Base-by-base conservation (phyloP, 2,888 invertebrate species). In the Scelioninae gen. 1 region DNA sequence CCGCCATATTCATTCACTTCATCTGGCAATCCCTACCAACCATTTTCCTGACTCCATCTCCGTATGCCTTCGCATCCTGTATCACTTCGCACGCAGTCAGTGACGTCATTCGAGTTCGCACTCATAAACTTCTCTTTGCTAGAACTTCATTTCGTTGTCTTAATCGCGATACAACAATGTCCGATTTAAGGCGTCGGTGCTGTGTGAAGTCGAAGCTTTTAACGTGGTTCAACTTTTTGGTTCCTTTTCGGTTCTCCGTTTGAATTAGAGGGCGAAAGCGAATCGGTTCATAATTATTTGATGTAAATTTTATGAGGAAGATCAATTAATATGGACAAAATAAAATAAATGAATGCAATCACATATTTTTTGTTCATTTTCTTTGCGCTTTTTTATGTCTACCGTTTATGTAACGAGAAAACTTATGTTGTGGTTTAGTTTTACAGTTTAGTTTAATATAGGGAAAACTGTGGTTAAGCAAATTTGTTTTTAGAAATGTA, bases 1-100 rank as follows among this genome's bases (percentile, higher is more conserved):
- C 85, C 86, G 87, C 86, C 86, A 87, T 89, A 89, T 90, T 90
- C 90, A 90, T 90, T 91, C 90, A 90, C 87, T 90, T 89, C 88
- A 89, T 71, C 62, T 85, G 58, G 82, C 78, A 80, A 75, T 79
- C 83, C 81, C 84, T 63, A 78, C 71, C 68, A 45, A 31, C 34
- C 51, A 63, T 34, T 79, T 63, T 49, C 49, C 71, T 45, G 40
- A 23, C 66, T 23, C 74, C 34, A 66, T 58, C n/a, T n/a, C n/a
- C n/a, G n/a, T n/a, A n/a, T n/a, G n/a, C n/a, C n/a, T n/a, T n/a
- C n/a, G n/a, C n/a, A n/a, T n/a, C n/a, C n/a, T n/a, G n/a, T n/a
- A n/a, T n/a, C n/a, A n/a, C n/a, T n/a, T n/a, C n/a, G n/a, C n/a
- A n/a, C n/a, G n/a, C 58, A 80, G 74, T 81, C 79, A 85, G 74